A percentile compares a stretch with the other conserved stretches of the same genome.
These are phyloP conservation scores for Griposia aprilina DNA, from an alignment of 2,888 invertebrate genomes.

Conservation along the genomic window DNA sequence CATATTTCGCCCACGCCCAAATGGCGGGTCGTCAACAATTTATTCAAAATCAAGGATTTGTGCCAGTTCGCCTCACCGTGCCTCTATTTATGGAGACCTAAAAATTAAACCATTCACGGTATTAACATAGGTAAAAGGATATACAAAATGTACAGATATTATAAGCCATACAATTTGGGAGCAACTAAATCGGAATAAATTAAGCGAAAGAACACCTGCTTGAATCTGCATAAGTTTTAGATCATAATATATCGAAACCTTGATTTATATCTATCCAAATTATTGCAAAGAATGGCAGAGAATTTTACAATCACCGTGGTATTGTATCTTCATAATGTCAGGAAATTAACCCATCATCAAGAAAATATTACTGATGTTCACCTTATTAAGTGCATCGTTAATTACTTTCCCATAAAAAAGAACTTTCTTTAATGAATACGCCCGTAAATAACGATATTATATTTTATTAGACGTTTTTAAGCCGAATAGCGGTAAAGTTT, in stretches of 20 bases:
- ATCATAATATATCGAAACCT: constrained; percentile 27
- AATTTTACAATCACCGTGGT: constrained; percentile 18
- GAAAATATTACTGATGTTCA: constrained; percentile 63
- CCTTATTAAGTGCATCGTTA: constrained; percentile 75
- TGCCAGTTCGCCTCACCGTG: constrained; percentile 75
- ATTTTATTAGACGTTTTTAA: constrained; percentile 83
- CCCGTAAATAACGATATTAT: constrained; percentile 80
- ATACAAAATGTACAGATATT: constrained; percentile 14
- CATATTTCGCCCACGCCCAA: constrained; percentile 86
- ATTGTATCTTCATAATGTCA: constrained; percentile 9
- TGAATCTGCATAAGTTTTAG: constrained; percentile 36
- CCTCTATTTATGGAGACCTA: constrained; percentile 65
- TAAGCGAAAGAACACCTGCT: constrained; percentile 36
- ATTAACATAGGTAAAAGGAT: constrained; percentile 51
- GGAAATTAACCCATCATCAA: constrained; percentile 31
- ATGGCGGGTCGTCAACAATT: constrained; percentile 81
- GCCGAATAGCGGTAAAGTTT: constrained; percentile 82
- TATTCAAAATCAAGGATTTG: constrained; percentile 87
- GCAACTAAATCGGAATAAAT: constrained; percentile 28
- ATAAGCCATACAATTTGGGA: constrained; percentile 24
- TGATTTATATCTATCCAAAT: constrained; percentile 46
- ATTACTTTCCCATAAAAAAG: constrained; percentile 76
- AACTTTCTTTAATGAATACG: constrained; percentile 75
- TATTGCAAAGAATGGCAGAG: constrained; percentile 8
- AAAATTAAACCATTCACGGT: constrained; percentile 69